Evolutionary conservation across 2,888 invertebrate genomes (phyloP).

Genomic region (Cephus spinipes): DNA sequence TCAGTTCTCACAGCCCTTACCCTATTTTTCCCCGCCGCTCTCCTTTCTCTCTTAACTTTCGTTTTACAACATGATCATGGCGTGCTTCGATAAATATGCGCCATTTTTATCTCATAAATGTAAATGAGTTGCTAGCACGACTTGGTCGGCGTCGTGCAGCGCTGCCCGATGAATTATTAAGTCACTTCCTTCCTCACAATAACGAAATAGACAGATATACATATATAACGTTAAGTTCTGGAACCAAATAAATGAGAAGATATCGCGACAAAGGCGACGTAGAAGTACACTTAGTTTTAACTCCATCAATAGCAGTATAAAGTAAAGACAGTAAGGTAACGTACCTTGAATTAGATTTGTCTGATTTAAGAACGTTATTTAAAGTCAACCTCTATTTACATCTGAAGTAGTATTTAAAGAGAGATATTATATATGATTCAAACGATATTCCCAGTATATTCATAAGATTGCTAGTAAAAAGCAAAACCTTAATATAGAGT

Average conservation of each 20-base stretch:
- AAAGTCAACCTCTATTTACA: not conserved
- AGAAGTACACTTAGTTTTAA: slow-evolving; percentile 15
- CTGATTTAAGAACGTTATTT: not conserved
- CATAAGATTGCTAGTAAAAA: not conserved
- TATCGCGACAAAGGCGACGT: slow-evolving; percentile 26
- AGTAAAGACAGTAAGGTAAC: not conserved
- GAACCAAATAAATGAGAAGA: slow-evolving; percentile 26
- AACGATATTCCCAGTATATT: not conserved
- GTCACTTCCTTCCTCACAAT: slow-evolving; percentile 32
- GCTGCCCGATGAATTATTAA: slow-evolving; percentile 36
- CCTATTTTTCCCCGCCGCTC: slow-evolving; percentile 1
- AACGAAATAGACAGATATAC: slow-evolving; percentile 31
- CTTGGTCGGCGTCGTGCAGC: slow-evolving; percentile 18
- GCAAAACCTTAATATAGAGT: not conserved
- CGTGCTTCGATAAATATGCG: slow-evolving; percentile 28
- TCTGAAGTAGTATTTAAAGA: not conserved
- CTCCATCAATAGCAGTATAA: not conserved
- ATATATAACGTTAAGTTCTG: slow-evolving; percentile 26
- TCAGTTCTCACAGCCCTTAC: slow-evolving; percentile 6
- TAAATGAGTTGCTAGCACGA: slow-evolving; percentile 34
- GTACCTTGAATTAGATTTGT: not conserved
- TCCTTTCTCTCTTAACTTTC: slow-evolving; percentile 11
- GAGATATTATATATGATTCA: not conserved
- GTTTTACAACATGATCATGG: slow-evolving; percentile 22
- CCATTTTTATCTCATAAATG: slow-evolving; percentile 41